Base-by-base conservation (phyloP, 2,113 vertebrate species). In the Sinocyclocheilus grahami region DNA sequence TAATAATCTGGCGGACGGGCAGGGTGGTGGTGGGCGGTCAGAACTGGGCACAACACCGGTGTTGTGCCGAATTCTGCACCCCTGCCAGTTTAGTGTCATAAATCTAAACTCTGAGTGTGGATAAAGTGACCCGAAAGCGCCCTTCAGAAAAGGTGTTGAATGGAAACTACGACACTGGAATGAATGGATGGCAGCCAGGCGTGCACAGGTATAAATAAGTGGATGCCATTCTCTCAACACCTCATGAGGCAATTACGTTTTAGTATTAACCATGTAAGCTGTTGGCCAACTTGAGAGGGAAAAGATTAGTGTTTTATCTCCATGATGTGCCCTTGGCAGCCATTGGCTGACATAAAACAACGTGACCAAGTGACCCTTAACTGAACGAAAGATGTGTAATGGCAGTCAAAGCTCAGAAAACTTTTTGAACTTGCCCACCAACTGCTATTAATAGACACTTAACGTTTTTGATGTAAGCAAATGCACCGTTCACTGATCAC, bases 341-440 rank as follows among this genome's bases (percentile, higher is more conserved):
- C 37, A 77, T 62, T 51, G 60, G 60, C 82, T 86, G 77, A 84
- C 77, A 84, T 88, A 62, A 79, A 85, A 60, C 71, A 83, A 88
- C 76, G 75, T 71, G 48, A 24, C 76, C 65, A 69, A 18, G 82
- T 83, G 46, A 14, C 20, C 76, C 48, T 58, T 55, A 78, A 30
- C 1, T n/a, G 16, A 48, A 81, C 37, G 11, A 86, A 51, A 86
- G 88, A 67, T 42, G 7, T 85, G 24, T 87, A 72, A 87, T 46
- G 63, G 71, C 39, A 37, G 77, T n/a, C 51, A 37, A 85, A 71
- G 16, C 69, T 33, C 48, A 27, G 24, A 39, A 39, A 55, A 51
- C 33, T 16, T 80, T 87, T 71, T 87, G 55, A 85, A 85, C 69
- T 18, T 46, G 33, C n/a, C 63, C 55, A 39, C 22, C 76, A 18